Evolutionary conservation across 1,140 invertebrate species (phyloP).

Genomic region (Melipona quadrifasciata): DNA sequence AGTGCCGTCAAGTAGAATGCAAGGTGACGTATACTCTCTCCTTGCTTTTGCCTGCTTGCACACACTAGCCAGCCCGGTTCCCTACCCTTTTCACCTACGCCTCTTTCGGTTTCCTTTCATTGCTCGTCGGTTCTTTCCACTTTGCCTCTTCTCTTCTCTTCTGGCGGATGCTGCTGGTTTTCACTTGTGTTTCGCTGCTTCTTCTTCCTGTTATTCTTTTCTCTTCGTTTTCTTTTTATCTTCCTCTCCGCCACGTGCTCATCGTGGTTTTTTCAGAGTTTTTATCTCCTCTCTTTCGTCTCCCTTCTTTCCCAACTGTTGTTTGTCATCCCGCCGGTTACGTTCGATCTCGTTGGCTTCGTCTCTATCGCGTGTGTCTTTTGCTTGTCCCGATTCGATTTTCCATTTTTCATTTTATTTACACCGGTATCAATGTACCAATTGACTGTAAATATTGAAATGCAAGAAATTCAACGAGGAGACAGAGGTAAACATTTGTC

Average conservation of each 20-base stretch:
- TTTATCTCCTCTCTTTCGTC: neutral
- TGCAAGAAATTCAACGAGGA: too few species aligned
- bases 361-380: too few species aligned
- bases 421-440: too few species aligned
- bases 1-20: conserved; percentile 63
- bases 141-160: neutral
- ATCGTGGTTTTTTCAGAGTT: neutral
- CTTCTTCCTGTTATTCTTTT: neutral
- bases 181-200: neutral
- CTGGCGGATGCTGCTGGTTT: neutral
- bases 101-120: neutral
- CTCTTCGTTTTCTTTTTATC: too few species aligned
- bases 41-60: conserved; percentile 36
- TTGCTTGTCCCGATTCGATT: too few species aligned
- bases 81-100: neutral
- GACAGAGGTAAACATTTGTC: too few species aligned
- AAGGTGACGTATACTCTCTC: conserved; percentile 59
- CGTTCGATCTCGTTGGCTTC: neutral
- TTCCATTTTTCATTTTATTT: too few species aligned
- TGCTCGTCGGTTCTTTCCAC: neutral
- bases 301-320: neutral
- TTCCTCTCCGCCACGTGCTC: neutral
- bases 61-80: too few species aligned
- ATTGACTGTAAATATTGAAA: too few species aligned
- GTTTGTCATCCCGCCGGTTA: neutral